Percentiles rank a stretch among this genome's conserved stretches.
phyloP scores from a whole-genome alignment of 2,113 vertebrate species.

The Lasiurus cinereus region DNA sequence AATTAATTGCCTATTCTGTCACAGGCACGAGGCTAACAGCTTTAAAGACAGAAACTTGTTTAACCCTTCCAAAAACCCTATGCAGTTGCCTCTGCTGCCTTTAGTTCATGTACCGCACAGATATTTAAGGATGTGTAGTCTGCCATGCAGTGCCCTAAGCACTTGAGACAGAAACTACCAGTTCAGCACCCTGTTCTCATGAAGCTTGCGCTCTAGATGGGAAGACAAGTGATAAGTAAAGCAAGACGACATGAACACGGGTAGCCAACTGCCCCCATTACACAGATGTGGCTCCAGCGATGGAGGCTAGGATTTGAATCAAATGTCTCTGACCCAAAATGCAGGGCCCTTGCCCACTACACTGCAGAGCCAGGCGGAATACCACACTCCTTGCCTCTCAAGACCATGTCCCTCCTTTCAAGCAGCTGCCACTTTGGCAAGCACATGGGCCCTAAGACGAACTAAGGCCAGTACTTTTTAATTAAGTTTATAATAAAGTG shows the following conservation, averaged over 20 bases:
- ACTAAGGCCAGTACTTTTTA: background rate
- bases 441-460: background rate
- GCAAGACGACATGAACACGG: background rate
- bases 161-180: background rate
- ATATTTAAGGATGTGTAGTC: background rate
- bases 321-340: background rate
- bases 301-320: background rate
- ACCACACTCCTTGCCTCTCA: background rate
- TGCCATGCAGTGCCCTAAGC: background rate
- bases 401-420: background rate
- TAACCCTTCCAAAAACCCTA: background rate
- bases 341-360: background rate
- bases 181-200: background rate
- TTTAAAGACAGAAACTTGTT: background rate
- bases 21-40: background rate
- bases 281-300: background rate
- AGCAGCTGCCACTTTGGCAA: background rate
- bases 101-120: background rate
- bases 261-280: background rate
- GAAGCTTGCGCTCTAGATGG: background rate
- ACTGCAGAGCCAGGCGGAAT: background rate
- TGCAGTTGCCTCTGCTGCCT: background rate
- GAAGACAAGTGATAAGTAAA: background rate
- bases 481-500: background rate
- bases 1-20: background rate